Conservation (phyloP, 2,888 invertebrate species). For the Danaus chrysippus region DNA sequence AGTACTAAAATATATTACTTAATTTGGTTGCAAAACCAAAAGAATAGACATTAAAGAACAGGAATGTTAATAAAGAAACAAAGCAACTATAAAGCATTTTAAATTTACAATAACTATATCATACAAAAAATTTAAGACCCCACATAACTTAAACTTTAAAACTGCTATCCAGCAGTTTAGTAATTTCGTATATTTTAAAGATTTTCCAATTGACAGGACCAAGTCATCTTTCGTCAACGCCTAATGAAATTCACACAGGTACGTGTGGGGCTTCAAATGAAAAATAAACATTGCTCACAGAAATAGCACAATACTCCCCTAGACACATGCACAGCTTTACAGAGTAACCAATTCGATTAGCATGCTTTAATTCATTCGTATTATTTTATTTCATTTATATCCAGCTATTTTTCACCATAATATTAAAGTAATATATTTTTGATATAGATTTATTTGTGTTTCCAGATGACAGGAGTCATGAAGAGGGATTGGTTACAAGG, state of each 20-base stretch:
- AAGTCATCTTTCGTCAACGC: constrained; percentile 79
- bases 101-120: too few relatives aligned
- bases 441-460: constrained; percentile 31
- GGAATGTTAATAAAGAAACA: too few relatives aligned
- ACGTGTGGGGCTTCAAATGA: constrained; percentile 53
- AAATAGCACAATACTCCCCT: constrained; percentile 10
- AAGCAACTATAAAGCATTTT: too few relatives aligned
- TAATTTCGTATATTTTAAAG: constrained; percentile 16
- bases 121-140: too few relatives aligned
- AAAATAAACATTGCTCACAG: constrained; percentile 36
- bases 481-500: constrained; percentile 66
- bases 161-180: background rate
- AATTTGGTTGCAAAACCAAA: too few relatives aligned
- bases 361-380: background rate
- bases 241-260: constrained; percentile 69
- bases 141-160: too few relatives aligned
- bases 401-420: background rate
- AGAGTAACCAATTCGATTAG: constrained; percentile 1
- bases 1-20: too few relatives aligned
- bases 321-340: constrained; percentile 15
- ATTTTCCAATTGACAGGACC: constrained; percentile 59
- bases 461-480: constrained; percentile 75
- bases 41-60: too few relatives aligned
- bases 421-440: background rate
- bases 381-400: background rate